These are phyloP conservation scores for Ichneumoninae sp. DNA, from an alignment of 2,888 invertebrate species.

Conservation along the genomic window DNA sequence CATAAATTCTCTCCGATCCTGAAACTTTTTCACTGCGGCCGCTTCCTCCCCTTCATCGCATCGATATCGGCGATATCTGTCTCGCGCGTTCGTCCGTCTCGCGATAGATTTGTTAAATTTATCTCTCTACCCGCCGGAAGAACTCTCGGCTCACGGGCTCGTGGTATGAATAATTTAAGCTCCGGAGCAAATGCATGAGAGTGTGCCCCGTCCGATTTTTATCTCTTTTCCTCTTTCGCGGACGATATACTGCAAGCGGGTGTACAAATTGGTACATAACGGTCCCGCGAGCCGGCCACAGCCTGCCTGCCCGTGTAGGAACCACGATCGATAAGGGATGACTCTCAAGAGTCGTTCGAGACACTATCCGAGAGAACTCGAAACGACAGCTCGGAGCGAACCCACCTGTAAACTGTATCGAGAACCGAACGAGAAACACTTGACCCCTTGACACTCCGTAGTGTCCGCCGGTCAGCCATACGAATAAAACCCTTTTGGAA, in stretches of 20 bases:
- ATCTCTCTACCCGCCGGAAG: neutral
- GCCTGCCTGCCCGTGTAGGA: slow-evolving; percentile 4
- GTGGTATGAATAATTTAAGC: slow-evolving; percentile 59
- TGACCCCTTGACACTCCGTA: slow-evolving; percentile 46
- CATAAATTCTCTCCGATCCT: neutral
- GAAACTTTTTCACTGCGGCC: neutral
- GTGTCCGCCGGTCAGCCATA: neutral
- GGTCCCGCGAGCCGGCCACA: slow-evolving; percentile 24
- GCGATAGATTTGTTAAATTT: slow-evolving; percentile 30
- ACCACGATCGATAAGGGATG: slow-evolving; percentile 64
- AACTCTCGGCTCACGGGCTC: neutral
- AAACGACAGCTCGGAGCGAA: slow-evolving; percentile 31
- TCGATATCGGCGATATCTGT: slow-evolving; percentile 31
- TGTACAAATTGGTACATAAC: slow-evolving; percentile 62
- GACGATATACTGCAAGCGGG: neutral
- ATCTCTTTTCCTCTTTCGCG: neutral
- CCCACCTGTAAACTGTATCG: slow-evolving; percentile 44
- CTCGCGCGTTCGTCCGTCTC: slow-evolving; percentile 15
- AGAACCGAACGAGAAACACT: slow-evolving; percentile 33
- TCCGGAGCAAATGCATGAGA: slow-evolving; percentile 2
- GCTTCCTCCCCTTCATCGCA: neutral
- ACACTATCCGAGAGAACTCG: slow-evolving; percentile 36
- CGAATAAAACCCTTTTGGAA: neutral
- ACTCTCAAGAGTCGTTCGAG: slow-evolving; percentile 57
- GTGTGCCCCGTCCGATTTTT: slow-evolving; percentile 31